Conservation (phyloP, 2,113 vertebrate species). For the Anguilla rostrata region DNA sequence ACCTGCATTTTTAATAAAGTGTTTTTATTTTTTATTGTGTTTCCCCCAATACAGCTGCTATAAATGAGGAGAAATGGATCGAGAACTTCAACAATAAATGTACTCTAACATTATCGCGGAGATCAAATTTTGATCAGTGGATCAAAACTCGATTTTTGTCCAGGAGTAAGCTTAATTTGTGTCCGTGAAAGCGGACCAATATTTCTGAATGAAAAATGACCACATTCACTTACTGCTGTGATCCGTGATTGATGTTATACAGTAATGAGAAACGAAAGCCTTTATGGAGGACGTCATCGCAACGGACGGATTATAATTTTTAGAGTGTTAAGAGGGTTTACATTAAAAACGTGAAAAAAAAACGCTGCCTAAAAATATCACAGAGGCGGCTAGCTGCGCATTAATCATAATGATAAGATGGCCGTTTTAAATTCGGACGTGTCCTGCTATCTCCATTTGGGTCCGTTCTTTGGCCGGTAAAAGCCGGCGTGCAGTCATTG, state of each 20-base stretch:
- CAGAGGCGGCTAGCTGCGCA: neutral
- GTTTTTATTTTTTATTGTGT: too few species aligned
- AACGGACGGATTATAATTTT: constrained; percentile 12
- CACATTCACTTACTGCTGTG: neutral
- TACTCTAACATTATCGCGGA: too few species aligned
- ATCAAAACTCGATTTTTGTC: too few species aligned
- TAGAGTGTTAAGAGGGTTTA: constrained; percentile 1
- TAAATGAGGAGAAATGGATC: too few species aligned
- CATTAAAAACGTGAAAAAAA: constrained; percentile 27
- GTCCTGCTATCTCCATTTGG: constrained; percentile 18
- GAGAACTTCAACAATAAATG: too few species aligned
- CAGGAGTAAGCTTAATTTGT: too few species aligned
- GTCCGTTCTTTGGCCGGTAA: constrained; percentile 22
- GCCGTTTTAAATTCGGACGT: constrained; percentile 26
- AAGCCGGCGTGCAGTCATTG: constrained; percentile 13
- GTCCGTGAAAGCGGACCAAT: neutral
- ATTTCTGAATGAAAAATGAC: neutral
- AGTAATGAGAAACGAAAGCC: constrained; percentile 15
- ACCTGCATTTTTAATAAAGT: too few species aligned
- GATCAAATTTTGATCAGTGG: too few species aligned
- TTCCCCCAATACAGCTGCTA: too few species aligned
- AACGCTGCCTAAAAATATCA: neutral
- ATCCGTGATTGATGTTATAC: neutral
- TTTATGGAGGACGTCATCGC: neutral
- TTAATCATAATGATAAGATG: constrained; percentile 24